phyloP scores from a whole-genome alignment of 1,140 invertebrate genomes.

The Lepidurus apus region DNA sequence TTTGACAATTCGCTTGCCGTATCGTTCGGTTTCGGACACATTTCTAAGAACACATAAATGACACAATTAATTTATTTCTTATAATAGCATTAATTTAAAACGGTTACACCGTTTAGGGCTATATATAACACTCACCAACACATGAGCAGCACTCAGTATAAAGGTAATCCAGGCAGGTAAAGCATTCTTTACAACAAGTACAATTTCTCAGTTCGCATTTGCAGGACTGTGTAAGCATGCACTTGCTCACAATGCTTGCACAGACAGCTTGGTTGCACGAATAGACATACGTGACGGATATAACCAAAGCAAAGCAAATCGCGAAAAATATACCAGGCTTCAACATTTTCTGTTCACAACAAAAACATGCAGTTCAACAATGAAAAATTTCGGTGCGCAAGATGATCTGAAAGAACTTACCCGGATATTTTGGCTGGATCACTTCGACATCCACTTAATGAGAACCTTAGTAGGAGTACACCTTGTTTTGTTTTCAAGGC shows the following conservation, averaged over 20 bases:
- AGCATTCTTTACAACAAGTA: slow-evolving; percentile 88
- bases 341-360: not conserved
- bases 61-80: not conserved
- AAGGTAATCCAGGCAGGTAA: slow-evolving; percentile 76
- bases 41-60: slow-evolving; percentile 52
- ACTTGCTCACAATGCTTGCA: slow-evolving; percentile 90
- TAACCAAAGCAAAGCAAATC: not conserved
- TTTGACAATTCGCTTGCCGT: slow-evolving; percentile 55
- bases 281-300: slow-evolving; percentile 27
- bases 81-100: not conserved
- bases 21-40: slow-evolving; percentile 80
- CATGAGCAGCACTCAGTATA: slow-evolving; percentile 93
- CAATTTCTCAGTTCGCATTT: slow-evolving; percentile 84
- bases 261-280: slow-evolving; percentile 82
- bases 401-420: no score
- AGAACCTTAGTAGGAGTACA: not conserved
- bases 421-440: no score
- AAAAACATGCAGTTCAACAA: not conserved
- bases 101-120: not conserved
- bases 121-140: slow-evolving; percentile 61
- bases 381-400: no score
- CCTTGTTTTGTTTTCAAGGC: not conserved
- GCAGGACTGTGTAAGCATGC: slow-evolving; percentile 89
- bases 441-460: no score
- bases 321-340: not conserved